phyloP scores from a whole-genome alignment of 1,140 invertebrate species.

The Leptinotarsa texana region DNA sequence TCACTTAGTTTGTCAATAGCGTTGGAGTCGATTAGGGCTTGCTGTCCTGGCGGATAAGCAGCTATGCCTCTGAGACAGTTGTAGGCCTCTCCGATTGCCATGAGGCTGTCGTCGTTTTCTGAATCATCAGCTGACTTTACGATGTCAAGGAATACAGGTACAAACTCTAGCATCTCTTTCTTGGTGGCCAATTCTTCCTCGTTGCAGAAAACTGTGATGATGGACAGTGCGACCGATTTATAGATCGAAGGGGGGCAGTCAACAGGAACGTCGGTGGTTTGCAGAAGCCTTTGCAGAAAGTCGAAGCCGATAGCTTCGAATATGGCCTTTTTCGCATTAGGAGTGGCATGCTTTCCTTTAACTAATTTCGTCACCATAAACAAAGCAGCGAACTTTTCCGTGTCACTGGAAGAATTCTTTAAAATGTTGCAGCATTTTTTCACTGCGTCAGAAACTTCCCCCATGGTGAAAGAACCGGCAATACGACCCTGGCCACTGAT shows the following conservation, averaged over 20 bases:
- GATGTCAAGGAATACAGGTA: slow-evolving; percentile 80
- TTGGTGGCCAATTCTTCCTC: slow-evolving; percentile 78
- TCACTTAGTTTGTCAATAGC: slow-evolving; percentile 81
- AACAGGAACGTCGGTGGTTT: slow-evolving; percentile 71
- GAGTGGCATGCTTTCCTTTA: slow-evolving; percentile 76
- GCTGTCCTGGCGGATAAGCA: slow-evolving; percentile 71
- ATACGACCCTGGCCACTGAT: background rate
- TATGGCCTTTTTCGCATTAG: slow-evolving; percentile 72
- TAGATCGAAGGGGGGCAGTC: slow-evolving; percentile 86
- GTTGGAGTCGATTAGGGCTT: slow-evolving; percentile 73
- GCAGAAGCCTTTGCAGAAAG: slow-evolving; percentile 80
- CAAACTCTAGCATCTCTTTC: slow-evolving; percentile 78
- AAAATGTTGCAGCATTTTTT: slow-evolving; percentile 80
- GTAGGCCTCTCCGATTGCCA: slow-evolving; percentile 87
- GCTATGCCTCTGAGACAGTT: slow-evolving; percentile 81
- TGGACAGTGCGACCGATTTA: slow-evolving; percentile 84
- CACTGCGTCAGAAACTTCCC: slow-evolving; percentile 73
- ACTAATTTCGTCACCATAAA: slow-evolving; percentile 89
- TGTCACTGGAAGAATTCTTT: slow-evolving; percentile 78
- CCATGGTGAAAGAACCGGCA: slow-evolving; percentile 36
- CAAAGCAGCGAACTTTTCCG: slow-evolving; percentile 87
- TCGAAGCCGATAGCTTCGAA: slow-evolving; percentile 87
- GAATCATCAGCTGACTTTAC: slow-evolving; percentile 78
- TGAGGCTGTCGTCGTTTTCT: slow-evolving; percentile 81
- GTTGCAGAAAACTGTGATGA: slow-evolving; percentile 80